A percentile compares a stretch with the other conserved stretches of the same genome.
Evolutionary conservation across 2,888 invertebrate genomes (phyloP).

Genomic region (Horisme vitalbata): DNA sequence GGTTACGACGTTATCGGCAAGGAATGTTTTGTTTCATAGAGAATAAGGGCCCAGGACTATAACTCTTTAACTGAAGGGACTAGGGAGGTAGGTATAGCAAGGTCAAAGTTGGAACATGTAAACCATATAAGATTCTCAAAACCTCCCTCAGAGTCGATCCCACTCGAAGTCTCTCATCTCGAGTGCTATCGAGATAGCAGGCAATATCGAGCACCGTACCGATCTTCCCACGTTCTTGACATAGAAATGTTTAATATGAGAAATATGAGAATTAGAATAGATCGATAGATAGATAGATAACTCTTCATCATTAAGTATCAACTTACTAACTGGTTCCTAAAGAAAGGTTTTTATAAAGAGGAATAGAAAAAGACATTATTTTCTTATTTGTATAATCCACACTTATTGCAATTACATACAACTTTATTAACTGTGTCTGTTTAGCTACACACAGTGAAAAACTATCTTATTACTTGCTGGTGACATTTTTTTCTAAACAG

Average conservation of each 20-base stretch:
- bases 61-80: too few relatives aligned
- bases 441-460: slow-evolving; percentile 1
- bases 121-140: background rate
- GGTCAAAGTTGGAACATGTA: background rate
- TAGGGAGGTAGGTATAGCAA: too few relatives aligned
- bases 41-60: too few relatives aligned
- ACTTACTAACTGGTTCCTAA: too few relatives aligned
- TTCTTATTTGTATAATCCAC: slow-evolving; percentile 10
- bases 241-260: background rate
- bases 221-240: background rate
- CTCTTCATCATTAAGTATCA: too few relatives aligned
- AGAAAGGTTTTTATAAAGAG: too few relatives aligned
- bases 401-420: slow-evolving; percentile 4
- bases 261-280: too few relatives aligned
- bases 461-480: background rate
- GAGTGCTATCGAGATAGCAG: background rate
- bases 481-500: too few relatives aligned
- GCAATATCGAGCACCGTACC: background rate
- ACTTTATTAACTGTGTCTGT: background rate
- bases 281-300: too few relatives aligned
- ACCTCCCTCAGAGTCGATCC: background rate
- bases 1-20: too few relatives aligned
- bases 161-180: background rate
- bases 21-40: too few relatives aligned
- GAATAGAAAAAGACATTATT: background rate